Evolutionary conservation across 2,113 vertebrate species (phyloP).

Genomic region (Myiozetetes cayanensis): DNA sequence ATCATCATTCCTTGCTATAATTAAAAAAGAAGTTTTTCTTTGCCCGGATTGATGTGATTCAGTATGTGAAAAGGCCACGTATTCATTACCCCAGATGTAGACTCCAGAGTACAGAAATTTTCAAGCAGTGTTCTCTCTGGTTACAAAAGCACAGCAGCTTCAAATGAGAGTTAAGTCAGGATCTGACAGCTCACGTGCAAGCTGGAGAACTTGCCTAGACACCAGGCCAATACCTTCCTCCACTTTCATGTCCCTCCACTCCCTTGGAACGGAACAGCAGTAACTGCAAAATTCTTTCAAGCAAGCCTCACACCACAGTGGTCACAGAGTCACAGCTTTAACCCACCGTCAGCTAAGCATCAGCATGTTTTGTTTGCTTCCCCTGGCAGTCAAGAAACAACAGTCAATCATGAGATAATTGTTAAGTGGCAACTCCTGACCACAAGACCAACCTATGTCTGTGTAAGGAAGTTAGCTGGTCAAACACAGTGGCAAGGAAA

Average conservation of each 20-base stretch:
- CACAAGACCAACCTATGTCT: background rate
- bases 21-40: background rate
- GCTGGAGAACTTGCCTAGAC: background rate
- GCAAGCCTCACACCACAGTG: background rate
- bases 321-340: background rate
- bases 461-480: background rate
- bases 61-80: background rate
- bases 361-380: background rate
- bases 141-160: background rate
- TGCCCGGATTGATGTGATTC: background rate
- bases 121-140: background rate
- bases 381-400: background rate
- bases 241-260: background rate
- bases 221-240: background rate
- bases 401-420: background rate
- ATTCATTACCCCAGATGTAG: background rate
- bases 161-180: background rate
- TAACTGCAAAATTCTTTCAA: background rate
- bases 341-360: background rate
- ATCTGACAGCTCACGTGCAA: background rate
- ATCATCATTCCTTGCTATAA: rapidly evolving
- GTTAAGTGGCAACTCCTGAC: background rate
- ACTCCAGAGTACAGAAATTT: background rate
- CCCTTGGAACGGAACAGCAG: background rate
- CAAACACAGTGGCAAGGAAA: background rate